These are phyloP conservation scores for Barnardius zonarius DNA, from an alignment of 2,113 vertebrate species.

Conservation along the genomic window DNA sequence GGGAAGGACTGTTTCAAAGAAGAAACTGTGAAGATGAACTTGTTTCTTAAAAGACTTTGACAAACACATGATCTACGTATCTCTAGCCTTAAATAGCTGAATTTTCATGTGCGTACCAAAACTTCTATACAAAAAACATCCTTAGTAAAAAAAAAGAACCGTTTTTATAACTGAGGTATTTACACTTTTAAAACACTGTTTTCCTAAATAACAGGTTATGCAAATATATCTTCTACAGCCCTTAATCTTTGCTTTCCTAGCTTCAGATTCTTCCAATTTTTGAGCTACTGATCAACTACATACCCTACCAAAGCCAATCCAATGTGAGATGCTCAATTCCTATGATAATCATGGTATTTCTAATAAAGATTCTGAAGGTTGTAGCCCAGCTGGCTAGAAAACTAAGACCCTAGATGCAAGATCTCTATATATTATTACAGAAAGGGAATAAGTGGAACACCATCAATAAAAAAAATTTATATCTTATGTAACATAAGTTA, in stretches of 20 bases:
- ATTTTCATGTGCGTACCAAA: not conserved
- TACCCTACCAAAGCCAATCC: not conserved
- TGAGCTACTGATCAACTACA: not conserved
- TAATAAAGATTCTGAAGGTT: not conserved
- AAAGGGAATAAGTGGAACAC: not conserved
- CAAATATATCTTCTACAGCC: not conserved
- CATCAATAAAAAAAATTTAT: not conserved
- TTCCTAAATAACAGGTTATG: not conserved
- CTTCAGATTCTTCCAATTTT: not conserved
- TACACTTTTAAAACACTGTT: not conserved
- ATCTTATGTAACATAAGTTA: not conserved
- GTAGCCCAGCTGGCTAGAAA: not conserved
- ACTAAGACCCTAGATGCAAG: not conserved
- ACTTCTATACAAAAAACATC: not conserved
- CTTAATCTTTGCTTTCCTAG: not conserved
- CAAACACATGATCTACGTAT: not conserved
- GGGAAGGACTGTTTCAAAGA: not conserved
- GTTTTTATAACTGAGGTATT: not conserved
- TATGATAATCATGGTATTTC: not conserved
- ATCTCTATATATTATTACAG: not conserved
- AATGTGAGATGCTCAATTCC: not conserved
- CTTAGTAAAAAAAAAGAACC: not conserved
- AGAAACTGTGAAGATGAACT: not conserved
- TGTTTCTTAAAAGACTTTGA: not conserved
- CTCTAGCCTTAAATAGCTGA: not conserved